phyloP scores from a whole-genome alignment of 2,888 invertebrate species.

The Volucella inanis region DNA sequence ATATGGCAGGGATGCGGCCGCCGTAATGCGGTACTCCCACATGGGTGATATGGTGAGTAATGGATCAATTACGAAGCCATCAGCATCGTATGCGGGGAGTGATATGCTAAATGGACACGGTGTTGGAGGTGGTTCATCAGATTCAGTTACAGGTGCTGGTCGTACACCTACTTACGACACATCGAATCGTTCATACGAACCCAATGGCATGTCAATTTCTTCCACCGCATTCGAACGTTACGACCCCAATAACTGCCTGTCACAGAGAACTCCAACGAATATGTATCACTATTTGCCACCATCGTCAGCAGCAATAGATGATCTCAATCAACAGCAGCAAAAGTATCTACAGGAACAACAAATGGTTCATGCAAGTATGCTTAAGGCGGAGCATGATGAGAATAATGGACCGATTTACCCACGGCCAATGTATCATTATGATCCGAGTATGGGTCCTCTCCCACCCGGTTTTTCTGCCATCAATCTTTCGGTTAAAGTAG shows the following conservation, averaged over 20 bases:
- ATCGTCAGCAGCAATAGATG: conserved; percentile 84
- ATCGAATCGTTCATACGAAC: conserved; percentile 77
- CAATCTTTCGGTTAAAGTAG: conserved; percentile 92
- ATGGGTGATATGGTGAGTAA: conserved; percentile 83
- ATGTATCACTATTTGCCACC: conserved; percentile 86
- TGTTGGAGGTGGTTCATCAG: conserved; percentile 52
- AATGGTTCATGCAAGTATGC: conserved; percentile 83
- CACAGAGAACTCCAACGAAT: conserved; percentile 84
- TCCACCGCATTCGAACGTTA: conserved; percentile 86
- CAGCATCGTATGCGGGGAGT: conserved; percentile 76
- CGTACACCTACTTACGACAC: conserved; percentile 76
- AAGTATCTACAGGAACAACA: conserved; percentile 85
- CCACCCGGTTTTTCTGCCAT: conserved; percentile 91
- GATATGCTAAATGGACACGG: conserved; percentile 76
- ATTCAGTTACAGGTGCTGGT: conserved; percentile 54
- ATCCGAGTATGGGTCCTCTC: conserved; percentile 88
- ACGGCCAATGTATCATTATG: conserved; percentile 93
- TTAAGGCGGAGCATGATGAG: conserved; percentile 89
- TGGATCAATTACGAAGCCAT: conserved; percentile 82
- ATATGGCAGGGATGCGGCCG: conserved; percentile 73
- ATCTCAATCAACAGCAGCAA: conserved; percentile 85
- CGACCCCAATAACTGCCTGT: conserved; percentile 84
- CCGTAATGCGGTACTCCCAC: conserved; percentile 84
- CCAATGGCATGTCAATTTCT: conserved; percentile 77
- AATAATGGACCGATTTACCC: conserved; percentile 89